A percentile compares a stretch with the other conserved stretches of the same genome.
Conservation (phyloP, 2,797 vertebrate genomes). For the Microctenopoma stevenorrisi region DNA sequence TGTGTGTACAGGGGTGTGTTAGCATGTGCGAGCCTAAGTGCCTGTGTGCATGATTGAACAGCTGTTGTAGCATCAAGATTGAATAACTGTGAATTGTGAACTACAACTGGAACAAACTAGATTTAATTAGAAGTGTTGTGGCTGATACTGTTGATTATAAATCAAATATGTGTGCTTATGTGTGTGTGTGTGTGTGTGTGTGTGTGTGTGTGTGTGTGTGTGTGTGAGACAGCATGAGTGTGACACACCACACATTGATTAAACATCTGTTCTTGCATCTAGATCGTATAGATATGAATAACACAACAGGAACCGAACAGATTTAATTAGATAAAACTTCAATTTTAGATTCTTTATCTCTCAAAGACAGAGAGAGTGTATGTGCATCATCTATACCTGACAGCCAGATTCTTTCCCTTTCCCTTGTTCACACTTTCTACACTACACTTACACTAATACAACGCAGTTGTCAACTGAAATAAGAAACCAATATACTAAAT, state of each 20-base stretch:
- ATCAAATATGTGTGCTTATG: conserved; percentile 49
- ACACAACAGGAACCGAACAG: conserved; percentile 50
- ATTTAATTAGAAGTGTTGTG: conserved; percentile 74
- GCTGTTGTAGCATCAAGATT: conserved; percentile 69
- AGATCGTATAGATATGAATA: conserved; percentile 53
- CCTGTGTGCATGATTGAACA: conserved; percentile 67
- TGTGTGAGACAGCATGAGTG: conserved; percentile 19
- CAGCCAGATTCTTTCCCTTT: conserved; percentile 21
- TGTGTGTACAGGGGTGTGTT: conserved; percentile 41
- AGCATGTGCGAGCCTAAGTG: conserved; percentile 17
- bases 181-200: conserved; percentile 3
- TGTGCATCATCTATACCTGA: conserved; percentile 28
- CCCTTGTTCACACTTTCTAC: not conserved
- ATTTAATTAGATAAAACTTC: conserved; percentile 71
- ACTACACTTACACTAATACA: conserved; percentile 2
- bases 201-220: conserved; percentile 1
- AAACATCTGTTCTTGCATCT: conserved; percentile 67
- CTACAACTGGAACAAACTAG: conserved; percentile 75
- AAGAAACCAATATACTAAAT: not conserved
- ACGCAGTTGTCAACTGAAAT: not conserved
- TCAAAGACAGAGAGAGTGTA: conserved; percentile 17
- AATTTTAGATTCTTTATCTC: conserved; percentile 43
- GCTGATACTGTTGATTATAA: conserved; percentile 74
- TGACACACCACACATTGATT: conserved; percentile 46
- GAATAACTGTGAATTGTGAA: conserved; percentile 67